phyloP scores from a whole-genome alignment of 2,113 vertebrate genomes.

The Dicaeum eximium region DNA sequence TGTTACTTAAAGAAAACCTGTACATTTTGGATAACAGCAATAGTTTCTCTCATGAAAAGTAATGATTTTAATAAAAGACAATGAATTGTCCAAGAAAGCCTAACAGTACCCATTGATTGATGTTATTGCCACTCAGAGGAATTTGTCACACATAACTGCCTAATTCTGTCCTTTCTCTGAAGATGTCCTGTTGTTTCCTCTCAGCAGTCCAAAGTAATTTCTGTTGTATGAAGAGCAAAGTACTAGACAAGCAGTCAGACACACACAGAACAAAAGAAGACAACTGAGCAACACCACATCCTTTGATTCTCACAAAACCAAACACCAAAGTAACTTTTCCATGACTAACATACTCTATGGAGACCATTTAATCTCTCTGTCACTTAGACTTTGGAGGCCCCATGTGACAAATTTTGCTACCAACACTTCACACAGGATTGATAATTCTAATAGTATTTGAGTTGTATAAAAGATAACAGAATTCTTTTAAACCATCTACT shows the following conservation, averaged over 20 bases:
- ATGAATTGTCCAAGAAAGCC: neutral
- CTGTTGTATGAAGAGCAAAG: neutral
- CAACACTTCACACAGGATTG: neutral
- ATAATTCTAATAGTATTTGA: neutral
- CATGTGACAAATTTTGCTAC: neutral
- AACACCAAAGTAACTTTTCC: neutral
- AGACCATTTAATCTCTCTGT: neutral
- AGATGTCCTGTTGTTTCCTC: constrained; percentile 15
- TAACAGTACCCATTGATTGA: neutral
- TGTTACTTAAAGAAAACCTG: constrained; percentile 8
- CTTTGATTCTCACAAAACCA: neutral
- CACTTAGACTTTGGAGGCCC: neutral
- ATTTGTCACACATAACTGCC: neutral
- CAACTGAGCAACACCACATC: neutral
- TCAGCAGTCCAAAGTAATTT: neutral
- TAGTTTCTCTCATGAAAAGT: constrained; percentile 5
- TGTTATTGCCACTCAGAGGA: neutral
- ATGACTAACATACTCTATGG: neutral
- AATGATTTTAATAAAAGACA: constrained; percentile 39
- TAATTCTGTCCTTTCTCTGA: neutral
- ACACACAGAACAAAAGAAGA: neutral
- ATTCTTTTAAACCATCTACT: neutral
- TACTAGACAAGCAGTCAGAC: neutral
- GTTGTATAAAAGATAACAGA: neutral
- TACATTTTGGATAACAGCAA: constrained; percentile 29